Evolutionary conservation across 2,888 invertebrate species (phyloP).

Genomic region (Danaus chrysippus): DNA sequence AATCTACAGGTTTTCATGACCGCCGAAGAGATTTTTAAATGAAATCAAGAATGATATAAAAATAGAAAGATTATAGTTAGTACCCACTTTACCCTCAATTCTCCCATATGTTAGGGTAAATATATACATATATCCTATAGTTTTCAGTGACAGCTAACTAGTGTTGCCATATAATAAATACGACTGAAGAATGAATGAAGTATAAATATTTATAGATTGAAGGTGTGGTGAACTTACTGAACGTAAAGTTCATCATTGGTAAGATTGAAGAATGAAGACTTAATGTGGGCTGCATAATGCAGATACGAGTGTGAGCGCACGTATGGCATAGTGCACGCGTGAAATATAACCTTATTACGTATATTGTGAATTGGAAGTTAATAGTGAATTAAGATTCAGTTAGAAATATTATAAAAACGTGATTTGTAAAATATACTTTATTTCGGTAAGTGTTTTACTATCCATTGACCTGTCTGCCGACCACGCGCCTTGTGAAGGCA

Average conservation of each 20-base stretch:
- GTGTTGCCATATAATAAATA: too few species aligned
- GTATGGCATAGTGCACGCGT: conserved; percentile 27
- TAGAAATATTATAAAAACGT: not conserved
- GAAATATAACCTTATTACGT: conserved; percentile 21
- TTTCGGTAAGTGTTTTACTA: conserved; percentile 14
- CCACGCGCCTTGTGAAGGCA: conserved; percentile 16
- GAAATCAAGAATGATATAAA: not conserved
- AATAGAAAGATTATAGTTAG: not conserved
- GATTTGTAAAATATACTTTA: conserved; percentile 5
- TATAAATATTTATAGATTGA: too few species aligned
- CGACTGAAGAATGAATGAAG: too few species aligned
- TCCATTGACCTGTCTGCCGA: not conserved
- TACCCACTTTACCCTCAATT: not conserved
- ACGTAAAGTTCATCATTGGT: too few species aligned
- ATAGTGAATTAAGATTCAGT: conserved; percentile 17
- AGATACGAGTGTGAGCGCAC: conserved; percentile 21
- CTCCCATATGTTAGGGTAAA: not conserved
- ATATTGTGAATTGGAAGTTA: conserved; percentile 12
- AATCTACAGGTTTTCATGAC: not conserved
- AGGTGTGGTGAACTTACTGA: too few species aligned
- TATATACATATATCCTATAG: too few species aligned
- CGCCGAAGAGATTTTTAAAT: not conserved
- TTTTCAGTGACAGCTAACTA: too few species aligned
- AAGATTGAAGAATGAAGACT: too few species aligned
- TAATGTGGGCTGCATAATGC: not conserved